Conservation (phyloP, 92 coral and sea anemone genomes). For the Nematostella vectensis region DNA sequence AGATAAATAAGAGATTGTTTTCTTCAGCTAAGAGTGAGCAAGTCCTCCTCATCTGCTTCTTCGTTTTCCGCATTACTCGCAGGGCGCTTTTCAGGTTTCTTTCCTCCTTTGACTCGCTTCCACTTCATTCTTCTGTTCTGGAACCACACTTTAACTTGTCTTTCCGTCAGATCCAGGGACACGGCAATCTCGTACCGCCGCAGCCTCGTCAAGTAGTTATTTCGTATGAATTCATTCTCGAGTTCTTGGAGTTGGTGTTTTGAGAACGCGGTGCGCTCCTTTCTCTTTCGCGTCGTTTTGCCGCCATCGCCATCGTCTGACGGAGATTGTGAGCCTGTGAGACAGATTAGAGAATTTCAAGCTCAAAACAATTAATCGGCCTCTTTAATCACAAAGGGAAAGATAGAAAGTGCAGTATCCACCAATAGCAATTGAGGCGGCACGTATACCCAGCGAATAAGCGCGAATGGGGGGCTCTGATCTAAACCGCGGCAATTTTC, state of each 20-base stretch:
- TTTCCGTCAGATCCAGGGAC: slow-evolving; percentile 70
- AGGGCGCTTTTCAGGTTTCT: slow-evolving; percentile 47
- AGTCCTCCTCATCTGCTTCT: slow-evolving; percentile 1
- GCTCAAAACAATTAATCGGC: background rate
- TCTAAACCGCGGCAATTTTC: too few species aligned
- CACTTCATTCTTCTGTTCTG: slow-evolving; percentile 92
- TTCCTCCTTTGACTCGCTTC: slow-evolving; percentile 77
- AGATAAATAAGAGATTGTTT: too few species aligned
- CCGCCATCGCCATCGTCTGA: slow-evolving; percentile 17
- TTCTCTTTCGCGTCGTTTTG: slow-evolving; percentile 43
- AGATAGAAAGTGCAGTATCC: too few species aligned
- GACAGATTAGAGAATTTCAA: background rate
- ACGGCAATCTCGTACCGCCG: slow-evolving; percentile 87
- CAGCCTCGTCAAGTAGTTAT: slow-evolving; percentile 75
- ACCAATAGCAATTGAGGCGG: too few species aligned
- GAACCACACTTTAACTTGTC: slow-evolving; percentile 89
- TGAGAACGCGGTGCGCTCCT: slow-evolving; percentile 86
- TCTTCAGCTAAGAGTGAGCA: too few species aligned
- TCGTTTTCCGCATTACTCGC: background rate
- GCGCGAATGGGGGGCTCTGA: too few species aligned
- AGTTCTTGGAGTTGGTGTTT: slow-evolving; percentile 84
- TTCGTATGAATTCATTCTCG: slow-evolving; percentile 68
- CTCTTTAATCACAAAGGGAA: too few species aligned
- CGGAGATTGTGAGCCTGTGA: slow-evolving; percentile 30
- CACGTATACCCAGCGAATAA: too few species aligned